phyloP scores from a whole-genome alignment of 2,113 vertebrate species.

The Pseudopipra pipra region DNA sequence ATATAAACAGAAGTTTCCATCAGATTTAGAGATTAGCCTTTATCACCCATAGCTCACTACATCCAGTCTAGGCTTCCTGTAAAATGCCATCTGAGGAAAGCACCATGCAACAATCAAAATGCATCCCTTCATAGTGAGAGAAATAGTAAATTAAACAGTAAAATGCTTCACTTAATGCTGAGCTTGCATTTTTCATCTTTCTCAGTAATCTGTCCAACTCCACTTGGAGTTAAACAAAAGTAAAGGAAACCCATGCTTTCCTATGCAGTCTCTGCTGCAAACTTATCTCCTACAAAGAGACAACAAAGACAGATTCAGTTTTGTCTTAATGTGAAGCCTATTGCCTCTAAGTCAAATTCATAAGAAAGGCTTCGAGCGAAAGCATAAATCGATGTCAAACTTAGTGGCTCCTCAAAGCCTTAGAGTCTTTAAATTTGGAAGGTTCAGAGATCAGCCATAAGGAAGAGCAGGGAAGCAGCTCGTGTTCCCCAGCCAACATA shows the following conservation, averaged over 20 bases:
- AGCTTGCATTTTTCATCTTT: background rate
- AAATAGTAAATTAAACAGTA: background rate
- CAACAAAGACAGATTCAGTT: background rate
- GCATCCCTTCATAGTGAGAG: background rate
- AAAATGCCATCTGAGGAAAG: background rate
- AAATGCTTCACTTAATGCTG: background rate
- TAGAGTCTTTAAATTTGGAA: background rate
- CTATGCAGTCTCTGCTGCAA: background rate
- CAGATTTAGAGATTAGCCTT: background rate
- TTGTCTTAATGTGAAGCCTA: background rate
- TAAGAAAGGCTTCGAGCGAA: background rate
- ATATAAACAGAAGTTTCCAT: background rate
- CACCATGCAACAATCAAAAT: background rate
- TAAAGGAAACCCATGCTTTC: background rate
- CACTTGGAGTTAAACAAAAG: background rate
- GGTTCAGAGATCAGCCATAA: background rate
- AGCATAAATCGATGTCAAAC: background rate
- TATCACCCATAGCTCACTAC: rapidly evolving
- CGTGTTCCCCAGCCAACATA: background rate
- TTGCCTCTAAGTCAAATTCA: background rate
- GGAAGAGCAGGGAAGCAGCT: background rate
- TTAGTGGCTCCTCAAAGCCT: background rate
- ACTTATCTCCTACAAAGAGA: background rate
- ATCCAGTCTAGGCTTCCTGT: background rate
- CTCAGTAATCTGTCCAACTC: background rate